phyloP scores from a whole-genome alignment of 2,888 invertebrate genomes.

The Margaritifera margaritifera region DNA sequence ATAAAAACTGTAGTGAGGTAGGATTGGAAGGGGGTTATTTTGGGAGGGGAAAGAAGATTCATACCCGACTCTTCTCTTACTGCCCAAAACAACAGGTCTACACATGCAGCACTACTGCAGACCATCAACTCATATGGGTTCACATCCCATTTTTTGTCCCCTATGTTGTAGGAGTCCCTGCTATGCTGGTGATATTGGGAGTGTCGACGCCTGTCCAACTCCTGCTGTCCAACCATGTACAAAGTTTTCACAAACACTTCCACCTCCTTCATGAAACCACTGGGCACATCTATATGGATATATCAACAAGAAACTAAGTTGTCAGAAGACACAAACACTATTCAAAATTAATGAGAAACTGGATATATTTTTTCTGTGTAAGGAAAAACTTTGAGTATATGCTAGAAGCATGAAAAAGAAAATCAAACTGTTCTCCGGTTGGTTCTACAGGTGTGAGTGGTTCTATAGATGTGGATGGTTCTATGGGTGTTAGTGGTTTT shows the following conservation, averaged over 20 bases:
- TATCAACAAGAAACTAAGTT: constrained; percentile 4
- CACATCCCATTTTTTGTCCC: constrained; percentile 45
- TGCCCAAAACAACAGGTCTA: constrained; percentile 98
- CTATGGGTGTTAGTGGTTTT: no score
- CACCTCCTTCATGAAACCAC: constrained; percentile 93
- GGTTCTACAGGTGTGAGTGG: background rate
- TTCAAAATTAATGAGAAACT: background rate
- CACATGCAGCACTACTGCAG: constrained; percentile 97
- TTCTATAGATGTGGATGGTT: background rate
- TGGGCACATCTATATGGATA: constrained; percentile 80
- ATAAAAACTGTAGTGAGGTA: no score
- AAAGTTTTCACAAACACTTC: constrained; percentile 91
- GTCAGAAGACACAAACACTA: background rate
- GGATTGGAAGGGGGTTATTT: no score
- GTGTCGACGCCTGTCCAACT: constrained; percentile 78
- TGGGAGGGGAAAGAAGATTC: background rate
- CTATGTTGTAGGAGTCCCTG: constrained; percentile 24
- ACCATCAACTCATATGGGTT: constrained; percentile 81
- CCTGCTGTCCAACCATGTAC: constrained; percentile 93
- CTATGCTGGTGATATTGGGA: constrained; percentile 9
- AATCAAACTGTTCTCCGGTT: background rate
- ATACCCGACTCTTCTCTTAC: constrained; percentile 95
- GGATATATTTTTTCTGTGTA: background rate
- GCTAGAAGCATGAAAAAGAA: background rate
- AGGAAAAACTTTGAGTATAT: background rate